Percentiles rank a stretch among this genome's conserved stretches.
phyloP scores from a whole-genome alignment of 2,888 invertebrate species.

The Frankliniella intonsa region DNA sequence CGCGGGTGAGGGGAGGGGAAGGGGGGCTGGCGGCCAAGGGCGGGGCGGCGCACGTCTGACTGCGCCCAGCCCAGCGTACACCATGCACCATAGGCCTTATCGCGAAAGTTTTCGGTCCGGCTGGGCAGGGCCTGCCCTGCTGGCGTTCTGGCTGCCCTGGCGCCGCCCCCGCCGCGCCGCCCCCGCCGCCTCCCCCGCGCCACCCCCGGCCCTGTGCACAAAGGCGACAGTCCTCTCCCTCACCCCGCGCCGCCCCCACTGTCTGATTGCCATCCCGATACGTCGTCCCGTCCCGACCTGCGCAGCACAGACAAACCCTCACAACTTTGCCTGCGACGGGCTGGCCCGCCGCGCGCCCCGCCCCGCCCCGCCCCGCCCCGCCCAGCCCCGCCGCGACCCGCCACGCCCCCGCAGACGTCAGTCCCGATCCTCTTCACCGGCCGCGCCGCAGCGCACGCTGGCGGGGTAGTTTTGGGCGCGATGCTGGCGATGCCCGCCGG shows the following conservation, averaged over 20 bases:
- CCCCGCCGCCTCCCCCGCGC: too few relatives aligned
- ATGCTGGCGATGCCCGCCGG: neutral
- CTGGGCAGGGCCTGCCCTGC: neutral
- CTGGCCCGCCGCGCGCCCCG: neutral
- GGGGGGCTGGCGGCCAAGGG: neutral
- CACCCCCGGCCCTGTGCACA: neutral
- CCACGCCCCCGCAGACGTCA: neutral
- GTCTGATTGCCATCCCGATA: constrained; percentile 10
- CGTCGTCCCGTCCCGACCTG: neutral
- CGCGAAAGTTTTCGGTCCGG: constrained; percentile 15
- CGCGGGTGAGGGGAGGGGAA: neutral
- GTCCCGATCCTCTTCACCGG: neutral
- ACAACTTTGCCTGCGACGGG: neutral
- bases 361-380: neutral
- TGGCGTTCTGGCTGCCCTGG: neutral
- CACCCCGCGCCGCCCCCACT: neutral
- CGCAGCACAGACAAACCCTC: neutral
- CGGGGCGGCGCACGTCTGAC: neutral
- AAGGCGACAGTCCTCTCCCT: neutral
- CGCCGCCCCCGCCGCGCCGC: neutral
- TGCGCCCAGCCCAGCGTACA: neutral
- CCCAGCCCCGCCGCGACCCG: neutral
- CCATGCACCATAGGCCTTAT: neutral
- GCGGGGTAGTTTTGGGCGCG: neutral
- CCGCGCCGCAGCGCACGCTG: neutral